These are phyloP conservation scores for Conus ventricosus DNA, from an alignment of 1,140 invertebrate genomes.

Conservation along the genomic window DNA sequence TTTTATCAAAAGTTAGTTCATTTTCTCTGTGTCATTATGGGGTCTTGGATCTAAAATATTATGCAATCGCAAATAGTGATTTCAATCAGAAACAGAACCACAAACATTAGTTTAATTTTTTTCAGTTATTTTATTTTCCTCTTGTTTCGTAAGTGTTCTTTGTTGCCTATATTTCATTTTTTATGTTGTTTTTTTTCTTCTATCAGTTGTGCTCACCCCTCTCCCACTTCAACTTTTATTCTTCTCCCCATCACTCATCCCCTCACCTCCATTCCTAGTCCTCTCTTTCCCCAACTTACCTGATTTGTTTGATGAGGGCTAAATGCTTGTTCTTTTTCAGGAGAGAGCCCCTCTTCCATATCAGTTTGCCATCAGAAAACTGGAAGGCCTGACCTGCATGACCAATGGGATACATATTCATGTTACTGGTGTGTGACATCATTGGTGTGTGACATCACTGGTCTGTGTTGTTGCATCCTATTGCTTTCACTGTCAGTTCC, in stretches of 20 bases:
- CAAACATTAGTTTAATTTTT: too few relatives aligned
- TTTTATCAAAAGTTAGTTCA: too few relatives aligned
- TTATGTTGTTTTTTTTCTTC: background rate
- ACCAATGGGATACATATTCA: background rate
- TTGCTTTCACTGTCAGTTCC: too few relatives aligned
- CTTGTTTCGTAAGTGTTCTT: background rate
- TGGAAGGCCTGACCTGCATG: slow-evolving; percentile 68
- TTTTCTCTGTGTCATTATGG: too few relatives aligned
- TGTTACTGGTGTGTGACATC: too few relatives aligned
- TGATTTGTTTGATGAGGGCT: slow-evolving; percentile 65
- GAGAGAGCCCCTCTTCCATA: slow-evolving; percentile 72
- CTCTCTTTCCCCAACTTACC: slow-evolving; percentile 34
- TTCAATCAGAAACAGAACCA: too few relatives aligned
- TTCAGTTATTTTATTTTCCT: background rate
- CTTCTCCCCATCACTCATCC: background rate
- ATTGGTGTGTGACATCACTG: too few relatives aligned
- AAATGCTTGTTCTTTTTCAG: slow-evolving; percentile 71
- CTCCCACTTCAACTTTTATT: background rate
- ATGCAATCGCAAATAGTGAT: too few relatives aligned
- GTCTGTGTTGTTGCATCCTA: too few relatives aligned
- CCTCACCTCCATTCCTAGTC: background rate
- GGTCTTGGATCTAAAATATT: too few relatives aligned
- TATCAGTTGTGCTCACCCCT: too few relatives aligned
- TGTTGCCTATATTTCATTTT: background rate
- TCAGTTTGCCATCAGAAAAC: slow-evolving; percentile 67